These are phyloP conservation scores for Cordilura impudica DNA, from an alignment of 2,888 invertebrate genomes.

Conservation along the genomic window DNA sequence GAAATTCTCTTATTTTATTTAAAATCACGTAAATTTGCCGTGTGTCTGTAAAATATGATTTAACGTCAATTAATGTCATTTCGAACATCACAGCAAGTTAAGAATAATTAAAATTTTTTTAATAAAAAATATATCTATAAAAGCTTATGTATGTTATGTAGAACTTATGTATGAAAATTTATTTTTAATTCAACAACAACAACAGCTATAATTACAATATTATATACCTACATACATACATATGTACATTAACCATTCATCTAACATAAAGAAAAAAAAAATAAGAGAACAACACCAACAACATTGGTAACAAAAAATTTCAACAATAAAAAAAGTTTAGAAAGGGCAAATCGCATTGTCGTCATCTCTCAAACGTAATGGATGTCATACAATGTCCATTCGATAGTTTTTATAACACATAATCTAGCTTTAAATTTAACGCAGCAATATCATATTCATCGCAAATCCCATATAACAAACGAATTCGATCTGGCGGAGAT, in stretches of 20 bases:
- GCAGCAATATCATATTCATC: too few species aligned
- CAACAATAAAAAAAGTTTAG: constrained; percentile 45
- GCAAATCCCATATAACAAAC: too few species aligned
- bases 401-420: too few species aligned
- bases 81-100: constrained; percentile 40
- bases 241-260: background rate
- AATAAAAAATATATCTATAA: background rate
- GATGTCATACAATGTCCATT: too few species aligned
- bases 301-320: constrained; percentile 38
- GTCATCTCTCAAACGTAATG: too few species aligned
- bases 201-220: constrained; percentile 13
- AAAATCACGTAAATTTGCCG: background rate
- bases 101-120: constrained; percentile 18
- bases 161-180: too few species aligned
- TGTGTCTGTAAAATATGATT: constrained; percentile 19
- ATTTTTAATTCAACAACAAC: constrained; percentile 12
- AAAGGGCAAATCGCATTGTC: constrained; percentile 16
- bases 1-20: too few species aligned
- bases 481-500: too few species aligned
- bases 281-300: background rate
- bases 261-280: constrained; percentile 15
- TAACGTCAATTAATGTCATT: constrained; percentile 39
- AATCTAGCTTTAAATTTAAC: too few species aligned
- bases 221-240: constrained; percentile 17
- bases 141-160: too few species aligned